Base-by-base conservation (phyloP, 2,888 invertebrate genomes). In the Caprella mutica region DNA sequence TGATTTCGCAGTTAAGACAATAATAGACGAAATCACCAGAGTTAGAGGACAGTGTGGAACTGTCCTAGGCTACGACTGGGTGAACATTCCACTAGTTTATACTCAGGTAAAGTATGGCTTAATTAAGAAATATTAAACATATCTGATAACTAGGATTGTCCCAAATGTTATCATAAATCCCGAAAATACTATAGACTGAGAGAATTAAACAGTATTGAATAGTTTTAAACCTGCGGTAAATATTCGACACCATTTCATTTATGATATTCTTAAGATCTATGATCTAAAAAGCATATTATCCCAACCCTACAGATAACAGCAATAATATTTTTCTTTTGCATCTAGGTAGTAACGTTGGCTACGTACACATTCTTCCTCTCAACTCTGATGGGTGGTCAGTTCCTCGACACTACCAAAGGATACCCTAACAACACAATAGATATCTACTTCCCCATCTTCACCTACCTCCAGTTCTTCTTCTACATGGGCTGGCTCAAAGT, bases 401-500 rank as follows among this genome's bases (percentile, higher is more conserved):
- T 89, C 74, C 78, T 88, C 2, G 82, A 84, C 63, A 57, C 14
- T 61, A 81, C 80, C 0, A 69, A 75, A 1, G 62, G 60, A 29
- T 75, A 77, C 8, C 26, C 17, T 27, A 63, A 63, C 51, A 30
- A 59, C n/a, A 56, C 59, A 21, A 75, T 79, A 19, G 71, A 75
- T 53, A 81, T 91, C 69, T 91, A 86, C 72, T 85, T 93, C 69
- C 93, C 93, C 1, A 78, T 93, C 59, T 92, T 93, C 72, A 89
- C 91, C 1, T 83, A 86, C 23, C 73, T 93, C 53, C 62, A 94
- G 88, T 92, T 92, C 71, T 85, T 87, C 70, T 92, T 92, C 75
- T 92, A 90, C 77, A 85, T 91, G 68, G 92, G 92, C 27, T 92
- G 92, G 92, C 74, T 92, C 65, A 92, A 92, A 78, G 91, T 92